phyloP scores from a whole-genome alignment of 2,888 invertebrate species.

The Trimorus sp. region DNA sequence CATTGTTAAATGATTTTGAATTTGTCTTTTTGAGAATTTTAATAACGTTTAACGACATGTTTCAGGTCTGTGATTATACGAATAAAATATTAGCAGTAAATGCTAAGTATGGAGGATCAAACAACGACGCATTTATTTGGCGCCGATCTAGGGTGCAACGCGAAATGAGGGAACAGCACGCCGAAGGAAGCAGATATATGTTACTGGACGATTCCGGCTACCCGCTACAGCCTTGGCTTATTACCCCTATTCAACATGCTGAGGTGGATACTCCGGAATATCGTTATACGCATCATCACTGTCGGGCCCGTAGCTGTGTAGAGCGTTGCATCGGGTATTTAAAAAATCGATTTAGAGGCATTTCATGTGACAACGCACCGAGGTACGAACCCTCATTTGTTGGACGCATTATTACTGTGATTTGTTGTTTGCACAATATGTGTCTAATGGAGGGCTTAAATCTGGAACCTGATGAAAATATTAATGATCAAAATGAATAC shows the following conservation, averaged over 20 bases:
- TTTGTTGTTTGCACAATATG: conserved; percentile 4
- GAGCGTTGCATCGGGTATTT: not conserved
- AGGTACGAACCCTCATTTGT: not conserved
- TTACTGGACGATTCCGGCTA: not conserved
- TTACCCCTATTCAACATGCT: not conserved
- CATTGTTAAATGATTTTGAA: too few species aligned
- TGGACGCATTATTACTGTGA: not conserved
- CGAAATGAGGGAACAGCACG: too few species aligned
- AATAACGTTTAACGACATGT: too few species aligned
- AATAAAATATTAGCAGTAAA: too few species aligned
- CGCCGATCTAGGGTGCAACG: too few species aligned
- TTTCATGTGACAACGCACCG: not conserved
- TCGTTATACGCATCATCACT: not conserved
- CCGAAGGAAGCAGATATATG: not conserved
- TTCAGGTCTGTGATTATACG: too few species aligned
- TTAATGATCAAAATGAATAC: too few species aligned
- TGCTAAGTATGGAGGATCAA: too few species aligned
- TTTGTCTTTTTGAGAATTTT: too few species aligned
- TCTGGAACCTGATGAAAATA: not conserved
- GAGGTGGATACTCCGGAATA: not conserved
- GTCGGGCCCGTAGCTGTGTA: not conserved
- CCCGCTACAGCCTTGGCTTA: not conserved
- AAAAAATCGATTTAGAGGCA: not conserved
- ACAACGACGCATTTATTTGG: too few species aligned
- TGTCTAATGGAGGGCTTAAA: not conserved